Evolutionary conservation across 2,797 vertebrate species (phyloP), one percentile per base, ranked within the genome.

Genomic region (Moxostoma hubbsi): DNA sequence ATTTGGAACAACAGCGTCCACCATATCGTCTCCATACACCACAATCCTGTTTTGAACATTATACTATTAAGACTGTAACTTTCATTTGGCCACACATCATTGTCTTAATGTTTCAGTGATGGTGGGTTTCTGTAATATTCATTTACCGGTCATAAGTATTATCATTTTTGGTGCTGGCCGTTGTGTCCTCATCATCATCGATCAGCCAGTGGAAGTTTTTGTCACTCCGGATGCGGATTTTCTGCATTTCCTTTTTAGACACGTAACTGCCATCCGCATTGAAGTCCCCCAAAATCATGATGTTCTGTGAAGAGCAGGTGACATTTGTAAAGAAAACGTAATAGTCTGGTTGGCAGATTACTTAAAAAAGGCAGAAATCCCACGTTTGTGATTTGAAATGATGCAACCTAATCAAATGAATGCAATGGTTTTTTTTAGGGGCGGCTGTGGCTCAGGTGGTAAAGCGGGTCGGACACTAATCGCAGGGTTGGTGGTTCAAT

Each of bases 221-320:
- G 79, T 94, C 91, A 0, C 36, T 91, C 2, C 90, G 90, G 82
- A 95, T 93, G 0, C 90, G 86, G 16, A 94, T 92, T 0, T 0
- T 53, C 76, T 90, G 89, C 93, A 93, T 92, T 1, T 91, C 82
- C 0, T 43, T 87, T 10, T 88, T 81, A 16, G 94, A 89, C 11
- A 95, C 81, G 7, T 94, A 95, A 0, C 78, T 7, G 9, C 94
- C 93, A 7, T 93, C 93, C 0, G 94, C 94, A 1, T 95, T 95
- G 82, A 95, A 94, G 87, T 95, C 94, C 0, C 93, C 94, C 16
- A 95, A 84, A 51, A 95, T 89, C 90, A 95, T 95, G 18, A 94
- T 64, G 66, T 95, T 94, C 94, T 95, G 75, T 9, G 7, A 65
- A 11, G 36, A 36, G 36, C 36, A 36, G 36, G 36, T 36, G 36